Evolutionary conservation across 2,797 vertebrate genomes (phyloP), one percentile per base, ranked within the genome.

Genomic region (Acrossocheilus wenchowensis): DNA sequence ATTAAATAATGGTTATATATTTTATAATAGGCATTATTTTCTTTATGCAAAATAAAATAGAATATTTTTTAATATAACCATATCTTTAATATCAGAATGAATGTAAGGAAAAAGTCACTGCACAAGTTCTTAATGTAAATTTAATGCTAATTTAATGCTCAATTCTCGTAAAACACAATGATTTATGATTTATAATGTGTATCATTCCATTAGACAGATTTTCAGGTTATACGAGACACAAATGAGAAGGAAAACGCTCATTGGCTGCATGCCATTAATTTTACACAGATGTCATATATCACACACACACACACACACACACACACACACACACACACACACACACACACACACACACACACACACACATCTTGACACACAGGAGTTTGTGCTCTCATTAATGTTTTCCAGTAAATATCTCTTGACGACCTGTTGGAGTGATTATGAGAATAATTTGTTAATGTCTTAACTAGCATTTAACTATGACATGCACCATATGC

Each of bases 221-320:
- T 23, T 39, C 4, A 15, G 52, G 12, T 9, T 17, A 41, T 60
- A n/a, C 21, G 2, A n/a, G 10, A 57, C 50, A 19, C 10, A 57
- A 39, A 78, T 39, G 75, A 57, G 34, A 39, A 78, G 75, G 75
- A 78, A 39, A 39, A n/a, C 30, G 8, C 21, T 57, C 50, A 57
- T 78, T 78, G 57, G 75, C 5, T 39, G 6, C 75, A 54, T 57
- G 17, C 54, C 74, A 54, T 78, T 57, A 39, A 78, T 78, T 78
- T 57, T 5, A 78, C 75, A n/a, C 34, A 14, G 34, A 39, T 6
- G 34, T 36, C 11, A n/a, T 39, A 69, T 21, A 23, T 71, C 66
- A 60, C 41, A 26, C 69, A 2, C 68, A 2, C 17, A 5, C 66
- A 2, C 30, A 10, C 15, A 10, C 64, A 36, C 30, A 17, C 66